These are phyloP conservation scores for Sarotherodon lohbergeri DNA, from an alignment of 2,113 vertebrate genomes.

Conservation along the genomic window DNA sequence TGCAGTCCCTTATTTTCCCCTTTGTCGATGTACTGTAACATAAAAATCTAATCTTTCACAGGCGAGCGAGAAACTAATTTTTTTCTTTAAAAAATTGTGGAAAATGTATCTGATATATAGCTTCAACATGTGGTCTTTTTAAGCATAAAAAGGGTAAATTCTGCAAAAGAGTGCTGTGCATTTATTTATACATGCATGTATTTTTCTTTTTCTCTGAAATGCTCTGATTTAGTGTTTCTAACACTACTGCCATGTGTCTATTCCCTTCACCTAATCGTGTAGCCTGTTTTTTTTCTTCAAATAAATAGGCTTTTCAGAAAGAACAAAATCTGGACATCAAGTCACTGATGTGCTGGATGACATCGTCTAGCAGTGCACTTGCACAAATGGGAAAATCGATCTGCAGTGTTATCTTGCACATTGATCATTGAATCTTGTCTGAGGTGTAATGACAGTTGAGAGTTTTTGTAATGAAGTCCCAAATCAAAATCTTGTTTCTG, in stretches of 20 bases:
- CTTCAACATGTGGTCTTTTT: background rate
- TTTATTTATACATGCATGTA: background rate
- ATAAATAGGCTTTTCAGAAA: background rate
- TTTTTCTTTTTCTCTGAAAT: background rate
- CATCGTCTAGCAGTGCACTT: background rate
- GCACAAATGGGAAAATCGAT: background rate
- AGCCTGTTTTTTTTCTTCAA: background rate
- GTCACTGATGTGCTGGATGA: background rate
- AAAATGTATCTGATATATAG: background rate
- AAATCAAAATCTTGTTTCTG: background rate
- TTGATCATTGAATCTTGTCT: background rate
- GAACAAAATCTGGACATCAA: background rate
- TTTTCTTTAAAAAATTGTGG: background rate
- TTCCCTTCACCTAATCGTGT: background rate
- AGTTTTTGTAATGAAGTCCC: background rate
- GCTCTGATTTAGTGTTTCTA: background rate
- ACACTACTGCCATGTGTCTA: background rate
- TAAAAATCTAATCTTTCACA: background rate
- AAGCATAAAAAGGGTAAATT: background rate
- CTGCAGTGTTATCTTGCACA: background rate
- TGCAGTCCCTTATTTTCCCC: background rate
- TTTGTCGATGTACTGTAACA: background rate
- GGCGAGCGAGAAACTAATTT: background rate
- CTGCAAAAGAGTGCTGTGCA: background rate
- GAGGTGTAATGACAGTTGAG: background rate